Evolutionary conservation across 1,140 invertebrate genomes (phyloP).

Genomic region (Lasioglossum baleicum): DNA sequence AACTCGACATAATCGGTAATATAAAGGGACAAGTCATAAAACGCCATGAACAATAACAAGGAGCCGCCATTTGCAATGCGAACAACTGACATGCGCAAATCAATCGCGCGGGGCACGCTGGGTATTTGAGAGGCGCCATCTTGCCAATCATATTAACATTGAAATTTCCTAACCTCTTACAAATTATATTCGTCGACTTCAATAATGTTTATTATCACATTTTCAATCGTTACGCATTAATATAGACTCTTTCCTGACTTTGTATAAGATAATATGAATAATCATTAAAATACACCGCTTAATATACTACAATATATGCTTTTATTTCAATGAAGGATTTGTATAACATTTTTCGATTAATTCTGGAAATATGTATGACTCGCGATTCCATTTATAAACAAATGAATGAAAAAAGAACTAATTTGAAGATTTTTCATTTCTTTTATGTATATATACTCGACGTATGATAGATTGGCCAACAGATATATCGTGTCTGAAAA

Average conservation of each 20-base stretch:
- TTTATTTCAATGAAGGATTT: neutral
- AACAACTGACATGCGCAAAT: conserved; percentile 84
- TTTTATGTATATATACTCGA: neutral
- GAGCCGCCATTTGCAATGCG: conserved; percentile 88
- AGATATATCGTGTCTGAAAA: neutral
- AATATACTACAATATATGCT: neutral
- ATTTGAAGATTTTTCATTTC: neutral
- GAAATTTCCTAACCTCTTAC: conserved; percentile 51
- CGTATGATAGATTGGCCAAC: neutral
- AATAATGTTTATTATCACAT: neutral
- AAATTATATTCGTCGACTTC: neutral
- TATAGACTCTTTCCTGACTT: neutral
- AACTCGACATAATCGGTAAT: conserved; percentile 82
- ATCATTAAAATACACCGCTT: neutral
- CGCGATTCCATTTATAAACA: neutral
- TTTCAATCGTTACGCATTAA: neutral
- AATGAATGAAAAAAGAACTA: neutral
- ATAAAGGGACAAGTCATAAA: conserved; percentile 84
- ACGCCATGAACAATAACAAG: conserved; percentile 89
- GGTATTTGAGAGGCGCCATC: conserved; percentile 72
- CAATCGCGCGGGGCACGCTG: conserved; percentile 80
- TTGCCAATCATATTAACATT: conserved; percentile 66
- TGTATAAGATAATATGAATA: neutral
- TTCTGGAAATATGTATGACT: neutral
- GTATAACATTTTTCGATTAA: neutral